Base-by-base conservation (phyloP, 2,888 invertebrate species). In the Agrochola lota region DNA sequence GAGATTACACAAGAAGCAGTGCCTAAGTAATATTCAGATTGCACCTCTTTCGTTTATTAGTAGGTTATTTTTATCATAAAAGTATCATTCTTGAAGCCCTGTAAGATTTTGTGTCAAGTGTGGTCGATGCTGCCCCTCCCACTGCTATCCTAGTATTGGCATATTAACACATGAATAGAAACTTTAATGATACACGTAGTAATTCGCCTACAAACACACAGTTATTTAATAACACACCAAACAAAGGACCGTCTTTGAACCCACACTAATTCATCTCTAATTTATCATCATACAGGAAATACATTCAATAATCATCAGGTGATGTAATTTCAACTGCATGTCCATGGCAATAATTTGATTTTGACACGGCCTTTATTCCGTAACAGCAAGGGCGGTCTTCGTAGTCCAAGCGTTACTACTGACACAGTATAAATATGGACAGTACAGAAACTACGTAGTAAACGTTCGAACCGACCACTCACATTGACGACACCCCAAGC, bases 201-300 rank as follows among this genome's bases (percentile, higher is more conserved):
- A 26, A 67, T 49, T 76, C 78, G 46, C 78, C 64, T 57, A 78
- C 71, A 49, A 46, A 49, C 11, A 75, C 3, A 52, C 17, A 46
- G 15, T 17, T 52, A 55, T 23, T 26, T 70, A 71, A 67, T 80
- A 43, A 23, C n/a, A 40, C 2, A 9, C 8, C 46, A 30, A 83
- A 73, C 60, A 78, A 60, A 73, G 49, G 15, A 46, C 59, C 73
- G 57, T 46, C 67, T 69, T 79, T 78, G 64, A 74, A 63, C 82
- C 80, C 71, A 84, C 84, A 63, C 68, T 30, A 71, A 78, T 57
- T 43, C 43, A 60, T 60, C 46, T 64, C 3, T 35, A 83, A 78
- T 72, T 77, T 35, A 49, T 76, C 59, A 30, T 20, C 1, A 12
- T 15, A 55, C 55, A 55, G 55, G 55, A 55, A 55, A 55, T 55